Base-by-base conservation (phyloP, 2,797 vertebrate genomes). In the Setipinna tenuifilis region DNA sequence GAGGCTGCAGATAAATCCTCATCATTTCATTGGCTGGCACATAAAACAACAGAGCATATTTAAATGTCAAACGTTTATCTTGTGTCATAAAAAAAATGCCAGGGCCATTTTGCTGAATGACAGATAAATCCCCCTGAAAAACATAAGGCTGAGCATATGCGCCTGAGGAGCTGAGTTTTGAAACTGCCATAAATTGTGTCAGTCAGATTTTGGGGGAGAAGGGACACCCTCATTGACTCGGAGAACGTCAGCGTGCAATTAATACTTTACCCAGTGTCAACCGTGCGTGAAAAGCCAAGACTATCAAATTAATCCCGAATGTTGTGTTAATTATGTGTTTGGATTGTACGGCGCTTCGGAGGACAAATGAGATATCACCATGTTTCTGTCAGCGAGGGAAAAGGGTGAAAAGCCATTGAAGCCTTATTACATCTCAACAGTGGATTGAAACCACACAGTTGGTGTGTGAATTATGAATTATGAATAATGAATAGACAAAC, bases 311-410 rank as follows among this genome's bases (percentile, higher is more conserved):
- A 78, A 78, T 78, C 71, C 71, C 41, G 71, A 78, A 78, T 35
- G 71, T 78, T 78, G 71, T 78, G 71, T 78, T 78, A 78, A 78
- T 78, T 78, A 78, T 44, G 71, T 78, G 71, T 78, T 78, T 78
- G 71, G 71, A 78, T 78, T 78, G 71, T 41, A 31, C 5, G 35
- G 71, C 31, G 31, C 71, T 78, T 78, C 31, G 71, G 35, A 44
- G 71, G 71, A 44, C 71, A 78, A 78, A 78, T 78, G 71, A 78
- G 71, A 78, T 78, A 78, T 78, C 31, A 44, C 31, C 71, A 44
- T 78, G 71, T 78, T 78, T 78, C 71, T 78, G 71, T 44, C 71
- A 78, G 71, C 16, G 17, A 78, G 71, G 71, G 71, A 78, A 78
- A 78, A 35, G 71, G 71, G 71, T 44, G 71, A 78, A 78, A 78